A percentile compares a stretch with the other conserved stretches of the same genome.
Conservation (phyloP, 2,797 vertebrate species). For the Rachycentron canadum region DNA sequence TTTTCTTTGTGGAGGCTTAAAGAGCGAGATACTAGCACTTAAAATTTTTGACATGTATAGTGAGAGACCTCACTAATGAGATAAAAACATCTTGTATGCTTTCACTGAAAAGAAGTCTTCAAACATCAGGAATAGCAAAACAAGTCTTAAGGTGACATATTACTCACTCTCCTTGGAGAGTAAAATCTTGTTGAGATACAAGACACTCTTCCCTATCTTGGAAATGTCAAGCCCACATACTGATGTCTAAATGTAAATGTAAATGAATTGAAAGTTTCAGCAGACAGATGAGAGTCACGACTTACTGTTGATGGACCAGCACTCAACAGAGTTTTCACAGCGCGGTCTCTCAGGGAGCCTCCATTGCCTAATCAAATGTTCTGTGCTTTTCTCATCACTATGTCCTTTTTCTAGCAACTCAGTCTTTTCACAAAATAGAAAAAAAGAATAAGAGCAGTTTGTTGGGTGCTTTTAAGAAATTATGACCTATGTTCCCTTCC, state of each 20-base stretch:
- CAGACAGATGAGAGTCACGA: conserved; percentile 41
- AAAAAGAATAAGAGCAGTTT: conserved; percentile 42
- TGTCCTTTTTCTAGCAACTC: conserved; percentile 44
- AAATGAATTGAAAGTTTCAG: conserved; percentile 65
- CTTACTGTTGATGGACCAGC: conserved; percentile 54
- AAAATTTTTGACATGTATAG: conserved; percentile 14
- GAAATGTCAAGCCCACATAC: conserved; percentile 65
- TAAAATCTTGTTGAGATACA: conserved; percentile 50
- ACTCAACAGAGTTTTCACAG: conserved; percentile 54
- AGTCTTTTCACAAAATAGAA: conserved; percentile 27
- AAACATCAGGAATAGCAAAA: conserved; percentile 48
- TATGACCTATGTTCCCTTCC: conserved; percentile 42
- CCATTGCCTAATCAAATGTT: conserved; percentile 60
- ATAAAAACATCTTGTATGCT: conserved; percentile 20
- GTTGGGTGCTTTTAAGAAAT: conserved; percentile 78
- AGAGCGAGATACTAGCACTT: not conserved
- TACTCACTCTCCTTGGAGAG: conserved; percentile 37
- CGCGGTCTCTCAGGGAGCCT: conserved; percentile 32
- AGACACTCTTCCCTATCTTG: conserved; percentile 36
- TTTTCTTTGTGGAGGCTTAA: not conserved
- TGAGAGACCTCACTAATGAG: conserved; percentile 20
- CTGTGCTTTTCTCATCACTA: conserved; percentile 47
- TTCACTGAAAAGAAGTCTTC: conserved; percentile 35
- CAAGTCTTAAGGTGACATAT: conserved; percentile 39
- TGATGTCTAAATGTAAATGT: conserved; percentile 57